A percentile compares a stretch with the other conserved stretches of the same genome.
Evolutionary conservation across 2,113 vertebrate genomes (phyloP).

Genomic region (Uropsilus gracilis): DNA sequence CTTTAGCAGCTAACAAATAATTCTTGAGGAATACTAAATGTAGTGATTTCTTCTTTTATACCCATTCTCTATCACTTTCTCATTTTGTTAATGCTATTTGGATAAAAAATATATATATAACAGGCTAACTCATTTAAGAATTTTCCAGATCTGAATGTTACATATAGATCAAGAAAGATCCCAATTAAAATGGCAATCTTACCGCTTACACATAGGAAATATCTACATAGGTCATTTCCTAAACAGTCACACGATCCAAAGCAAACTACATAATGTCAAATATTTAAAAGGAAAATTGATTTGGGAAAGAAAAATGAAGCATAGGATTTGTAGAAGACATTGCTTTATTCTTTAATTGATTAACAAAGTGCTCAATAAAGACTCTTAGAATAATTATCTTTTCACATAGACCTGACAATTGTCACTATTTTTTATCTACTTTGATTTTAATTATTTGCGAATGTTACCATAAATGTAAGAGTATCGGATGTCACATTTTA

Average conservation of each 20-base stretch:
- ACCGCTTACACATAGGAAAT: constrained; percentile 63
- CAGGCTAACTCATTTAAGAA: constrained; percentile 33
- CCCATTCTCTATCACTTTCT: neutral
- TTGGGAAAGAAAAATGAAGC: neutral
- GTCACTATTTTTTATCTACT: neutral
- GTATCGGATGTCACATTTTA: neutral
- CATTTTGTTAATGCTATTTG: neutral
- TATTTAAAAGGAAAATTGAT: constrained; percentile 11
- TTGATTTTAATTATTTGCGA: neutral
- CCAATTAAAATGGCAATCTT: constrained; percentile 59
- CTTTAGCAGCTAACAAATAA: neutral
- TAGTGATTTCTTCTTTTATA: neutral
- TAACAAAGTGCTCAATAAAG: neutral
- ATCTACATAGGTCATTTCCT: constrained; percentile 67
- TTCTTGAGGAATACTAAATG: neutral
- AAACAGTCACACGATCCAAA: constrained; percentile 32
- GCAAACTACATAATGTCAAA: constrained; percentile 16
- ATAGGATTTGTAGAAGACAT: neutral
- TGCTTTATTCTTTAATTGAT: neutral
- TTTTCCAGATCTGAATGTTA: constrained; percentile 22
- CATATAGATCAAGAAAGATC: constrained; percentile 42
- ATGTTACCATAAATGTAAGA: neutral
- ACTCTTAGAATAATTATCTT: neutral
- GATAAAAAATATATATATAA: neutral
- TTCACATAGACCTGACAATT: neutral